A percentile compares a stretch with the other conserved stretches of the same genome.
phyloP scores from a whole-genome alignment of 2,888 invertebrate genomes.

The Plusia festucae region DNA sequence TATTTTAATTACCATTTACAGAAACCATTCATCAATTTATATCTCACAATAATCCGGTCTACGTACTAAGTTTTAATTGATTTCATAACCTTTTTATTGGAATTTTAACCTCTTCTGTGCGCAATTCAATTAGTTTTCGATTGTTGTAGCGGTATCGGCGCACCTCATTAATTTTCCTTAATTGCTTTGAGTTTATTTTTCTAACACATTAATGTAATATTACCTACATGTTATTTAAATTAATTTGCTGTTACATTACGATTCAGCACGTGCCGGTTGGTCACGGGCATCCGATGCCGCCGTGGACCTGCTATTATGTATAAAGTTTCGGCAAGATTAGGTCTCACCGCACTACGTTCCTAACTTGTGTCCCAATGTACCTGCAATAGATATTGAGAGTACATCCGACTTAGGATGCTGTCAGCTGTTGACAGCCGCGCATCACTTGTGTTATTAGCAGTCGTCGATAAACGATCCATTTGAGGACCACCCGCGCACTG shows the following conservation, averaged over 20 bases:
- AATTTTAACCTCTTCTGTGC: slow-evolving; percentile 20
- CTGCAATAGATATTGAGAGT: neutral
- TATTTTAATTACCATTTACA: slow-evolving; percentile 58
- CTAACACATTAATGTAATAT: neutral
- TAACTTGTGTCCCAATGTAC: neutral
- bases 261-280: neutral
- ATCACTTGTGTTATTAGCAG: slow-evolving; percentile 34
- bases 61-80: slow-evolving; percentile 39
- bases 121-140: slow-evolving; percentile 27
- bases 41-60: slow-evolving; percentile 15
- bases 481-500: slow-evolving; percentile 48
- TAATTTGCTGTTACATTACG: neutral
- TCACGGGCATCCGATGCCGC: neutral
- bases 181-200: slow-evolving; percentile 5
- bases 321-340: too few relatives aligned
- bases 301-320: neutral
- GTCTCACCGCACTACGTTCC: too few relatives aligned
- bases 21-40: slow-evolving; percentile 38
- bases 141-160: slow-evolving; percentile 10
- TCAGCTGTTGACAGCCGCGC: neutral
- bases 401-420: neutral
- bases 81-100: slow-evolving; percentile 25
- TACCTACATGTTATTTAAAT: neutral
- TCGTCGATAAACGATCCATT: slow-evolving; percentile 15
- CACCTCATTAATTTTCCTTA: slow-evolving; percentile 21